A percentile compares a stretch with the other conserved stretches of the same genome.
phyloP scores from a whole-genome alignment of 1,140 invertebrate genomes.

The Melanaphis sacchari region DNA sequence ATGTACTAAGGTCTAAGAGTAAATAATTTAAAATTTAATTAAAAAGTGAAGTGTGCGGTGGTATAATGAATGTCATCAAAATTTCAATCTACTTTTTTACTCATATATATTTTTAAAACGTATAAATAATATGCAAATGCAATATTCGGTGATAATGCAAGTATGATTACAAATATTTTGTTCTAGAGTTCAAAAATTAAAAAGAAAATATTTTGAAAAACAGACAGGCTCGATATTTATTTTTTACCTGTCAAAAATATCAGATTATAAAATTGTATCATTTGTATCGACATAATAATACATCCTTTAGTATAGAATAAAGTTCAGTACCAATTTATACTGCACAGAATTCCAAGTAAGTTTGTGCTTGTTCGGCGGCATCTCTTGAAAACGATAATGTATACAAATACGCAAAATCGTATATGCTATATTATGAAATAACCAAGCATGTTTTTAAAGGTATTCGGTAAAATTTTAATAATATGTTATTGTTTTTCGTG shows the following conservation, averaged over 20 bases:
- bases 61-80: background rate
- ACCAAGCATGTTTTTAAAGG: background rate
- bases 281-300: background rate
- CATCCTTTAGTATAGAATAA: background rate
- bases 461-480: background rate
- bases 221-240: background rate
- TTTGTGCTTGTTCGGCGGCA: background rate
- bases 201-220: background rate
- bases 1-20: background rate
- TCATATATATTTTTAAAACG: background rate
- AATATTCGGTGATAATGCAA: no score
- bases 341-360: background rate
- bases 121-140: background rate
- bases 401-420: no score
- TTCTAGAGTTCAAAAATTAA: background rate
- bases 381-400: background rate
- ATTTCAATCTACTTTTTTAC: background rate
- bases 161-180: background rate
- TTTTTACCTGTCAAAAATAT: background rate
- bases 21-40: background rate
- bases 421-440: background rate
- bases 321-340: background rate
- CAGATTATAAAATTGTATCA: background rate
- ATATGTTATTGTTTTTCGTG: background rate
- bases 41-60: background rate